Base-by-base conservation (phyloP, 2,113 vertebrate species). In the Drymodes brunneopygia region DNA sequence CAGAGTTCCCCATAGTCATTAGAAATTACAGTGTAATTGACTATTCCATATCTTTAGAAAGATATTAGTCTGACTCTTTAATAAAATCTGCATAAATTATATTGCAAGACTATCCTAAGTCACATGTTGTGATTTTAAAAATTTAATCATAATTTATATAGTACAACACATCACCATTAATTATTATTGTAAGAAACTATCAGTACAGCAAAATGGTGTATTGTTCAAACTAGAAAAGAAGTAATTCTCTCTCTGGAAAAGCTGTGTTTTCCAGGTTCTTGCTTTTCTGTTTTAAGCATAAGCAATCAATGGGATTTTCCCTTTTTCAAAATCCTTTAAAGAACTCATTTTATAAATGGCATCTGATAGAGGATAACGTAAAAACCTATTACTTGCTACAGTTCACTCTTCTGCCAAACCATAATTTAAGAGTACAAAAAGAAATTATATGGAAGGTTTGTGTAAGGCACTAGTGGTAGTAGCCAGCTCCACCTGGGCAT, bases 1-100 rank as follows among this genome's bases (percentile, higher is more conserved):
- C 42, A 66, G 40, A 85, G 45, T 66, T 73, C 53, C 73, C 71
- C 44, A n/a, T 47, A 89, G 79, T 92, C 92, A 95, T 94, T 95
- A 95, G 70, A 94, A 79, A 86, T 83, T 61, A 86, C 19, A 14
- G 16, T 77, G 36, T 65, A 84, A 83, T 72, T 83, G 80, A 66
- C 69, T 93, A 51, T 81, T 88, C 29, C 18, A 36, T 73, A 53
- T 92, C 42, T 91, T 94, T 69, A 71, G 62, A 71, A 93, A 91
- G 40, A 57, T 86, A 85, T 90, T 91, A 91, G 40, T 36, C 36
- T 73, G 72, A 75, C 42, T 86, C 20, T 62, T 94, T 84, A 75
- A 83, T 53, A 86, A 91, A 60, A 95, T 65, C 44, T 60, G 14
- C n/a, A 81, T 88, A 90, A 86, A 70, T 62, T 73, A 21, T 69